Evolutionary conservation across 1,140 invertebrate genomes (phyloP).

Genomic region (Drosophila jambulina): DNA sequence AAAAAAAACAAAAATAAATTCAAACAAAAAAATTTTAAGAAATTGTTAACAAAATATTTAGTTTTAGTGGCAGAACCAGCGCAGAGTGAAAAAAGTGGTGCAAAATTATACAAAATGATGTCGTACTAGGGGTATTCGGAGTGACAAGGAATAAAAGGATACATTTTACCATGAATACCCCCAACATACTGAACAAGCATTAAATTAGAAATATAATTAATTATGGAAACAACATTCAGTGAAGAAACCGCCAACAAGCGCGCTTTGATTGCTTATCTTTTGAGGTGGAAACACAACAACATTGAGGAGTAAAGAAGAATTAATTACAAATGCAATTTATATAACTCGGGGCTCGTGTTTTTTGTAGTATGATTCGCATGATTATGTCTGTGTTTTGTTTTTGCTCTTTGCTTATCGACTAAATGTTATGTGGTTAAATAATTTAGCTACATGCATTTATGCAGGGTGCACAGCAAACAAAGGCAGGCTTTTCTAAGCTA

Average conservation of each 20-base stretch:
- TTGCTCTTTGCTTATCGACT: conserved; percentile 20
- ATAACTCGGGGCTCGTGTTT: conserved; percentile 32
- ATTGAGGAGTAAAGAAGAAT: conserved; percentile 41
- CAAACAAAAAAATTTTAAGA: conserved; percentile 28
- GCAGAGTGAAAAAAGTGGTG: conserved; percentile 63
- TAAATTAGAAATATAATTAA: conserved; percentile 40
- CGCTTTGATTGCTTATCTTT: conserved; percentile 31
- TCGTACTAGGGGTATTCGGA: conserved; percentile 7
- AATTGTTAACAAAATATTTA: conserved; percentile 38
- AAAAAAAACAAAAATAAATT: conserved; percentile 13
- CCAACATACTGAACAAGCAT: conserved; percentile 24
- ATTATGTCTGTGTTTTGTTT: conserved; percentile 26
- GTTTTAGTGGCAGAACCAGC: conserved; percentile 28
- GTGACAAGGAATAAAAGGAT: conserved; percentile 4
- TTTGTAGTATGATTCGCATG: conserved; percentile 35
- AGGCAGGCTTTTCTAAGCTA: conserved; percentile 37
- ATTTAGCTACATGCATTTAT: conserved; percentile 19
- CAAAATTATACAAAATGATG: conserved; percentile 32
- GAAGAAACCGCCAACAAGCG: conserved; percentile 47
- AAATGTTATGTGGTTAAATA: conserved; percentile 40
- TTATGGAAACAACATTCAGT: conserved; percentile 29
- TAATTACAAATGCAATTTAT: conserved; percentile 61
- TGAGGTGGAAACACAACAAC: conserved; percentile 36
- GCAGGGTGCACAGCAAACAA: conserved; percentile 35
- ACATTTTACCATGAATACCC: conserved; percentile 44